These are phyloP conservation scores for Eilema sororculum DNA, from an alignment of 2,888 invertebrate genomes.

Conservation along the genomic window DNA sequence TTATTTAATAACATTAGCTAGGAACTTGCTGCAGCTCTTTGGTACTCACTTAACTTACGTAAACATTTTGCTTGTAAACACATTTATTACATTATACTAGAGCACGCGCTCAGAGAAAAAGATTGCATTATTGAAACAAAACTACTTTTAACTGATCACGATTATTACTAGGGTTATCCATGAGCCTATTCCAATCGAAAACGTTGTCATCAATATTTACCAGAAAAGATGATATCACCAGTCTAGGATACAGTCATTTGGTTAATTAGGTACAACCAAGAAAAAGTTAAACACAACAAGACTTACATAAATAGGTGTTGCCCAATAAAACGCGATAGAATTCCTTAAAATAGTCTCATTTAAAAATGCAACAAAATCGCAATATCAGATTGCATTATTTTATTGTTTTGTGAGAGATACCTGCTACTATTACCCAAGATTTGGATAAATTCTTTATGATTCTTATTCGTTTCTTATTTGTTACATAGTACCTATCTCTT, in stretches of 20 bases:
- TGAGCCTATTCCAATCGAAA: too few species aligned
- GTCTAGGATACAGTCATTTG: too few species aligned
- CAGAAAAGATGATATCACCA: too few species aligned
- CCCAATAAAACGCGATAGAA: too few species aligned
- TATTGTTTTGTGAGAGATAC: neutral
- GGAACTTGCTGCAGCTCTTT: constrained; percentile 51
- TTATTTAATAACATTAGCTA: constrained; percentile 69
- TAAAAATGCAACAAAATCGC: too few species aligned
- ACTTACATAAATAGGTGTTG: too few species aligned
- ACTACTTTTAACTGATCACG: too few species aligned
- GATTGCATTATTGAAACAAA: neutral
- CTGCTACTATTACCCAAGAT: neutral
- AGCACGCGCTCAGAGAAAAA: constrained; percentile 8
- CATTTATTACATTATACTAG: constrained; percentile 29
- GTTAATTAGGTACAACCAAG: too few species aligned
- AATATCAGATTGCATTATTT: neutral
- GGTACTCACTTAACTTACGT: constrained; percentile 33
- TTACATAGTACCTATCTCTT: neutral
- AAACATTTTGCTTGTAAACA: constrained; percentile 53
- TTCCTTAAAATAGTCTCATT: too few species aligned
- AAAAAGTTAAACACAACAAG: too few species aligned
- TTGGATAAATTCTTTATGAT: neutral
- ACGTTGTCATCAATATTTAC: too few species aligned
- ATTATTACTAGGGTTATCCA: too few species aligned
- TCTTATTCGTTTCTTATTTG: neutral